Evolutionary conservation across 2,888 invertebrate genomes (phyloP).

Genomic region (Dorcus parallelipipedus): DNA sequence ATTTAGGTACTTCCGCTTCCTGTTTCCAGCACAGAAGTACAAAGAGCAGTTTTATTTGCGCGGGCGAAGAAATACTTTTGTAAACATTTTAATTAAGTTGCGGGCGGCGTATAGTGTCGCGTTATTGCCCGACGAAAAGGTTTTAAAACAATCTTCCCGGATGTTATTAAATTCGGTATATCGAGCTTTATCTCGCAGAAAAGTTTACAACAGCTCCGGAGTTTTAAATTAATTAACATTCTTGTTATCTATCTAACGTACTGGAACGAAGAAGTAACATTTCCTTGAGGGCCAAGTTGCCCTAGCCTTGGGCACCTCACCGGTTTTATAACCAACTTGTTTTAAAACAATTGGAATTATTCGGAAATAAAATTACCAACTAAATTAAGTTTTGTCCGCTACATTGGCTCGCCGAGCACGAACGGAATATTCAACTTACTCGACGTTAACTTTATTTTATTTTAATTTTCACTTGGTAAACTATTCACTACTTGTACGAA

Average conservation of each 20-base stretch:
- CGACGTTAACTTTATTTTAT: not conserved
- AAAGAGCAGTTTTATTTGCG: too few species aligned
- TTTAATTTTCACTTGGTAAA: not conserved
- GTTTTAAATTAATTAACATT: constrained; percentile 47
- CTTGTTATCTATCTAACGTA: constrained; percentile 43
- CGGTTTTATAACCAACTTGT: constrained; percentile 26
- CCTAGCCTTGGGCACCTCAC: constrained; percentile 22
- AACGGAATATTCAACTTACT: constrained; percentile 15
- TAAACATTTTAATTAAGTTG: too few species aligned
- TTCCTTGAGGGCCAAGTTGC: constrained; percentile 32
- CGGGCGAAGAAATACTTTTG: too few species aligned
- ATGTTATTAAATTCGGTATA: not conserved
- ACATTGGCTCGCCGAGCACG: constrained; percentile 18
- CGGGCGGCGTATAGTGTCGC: too few species aligned
- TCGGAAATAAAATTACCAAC: constrained; percentile 30
- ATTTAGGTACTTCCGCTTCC: too few species aligned
- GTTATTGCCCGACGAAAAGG: too few species aligned
- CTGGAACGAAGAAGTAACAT: constrained; percentile 41
- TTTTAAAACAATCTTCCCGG: too few species aligned
- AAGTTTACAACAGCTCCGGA: constrained; percentile 38
- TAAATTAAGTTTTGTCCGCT: constrained; percentile 26
- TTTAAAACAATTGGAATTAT: constrained; percentile 33
- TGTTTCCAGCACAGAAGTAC: too few species aligned
- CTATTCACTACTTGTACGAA: too few species aligned
- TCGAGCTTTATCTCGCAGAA: constrained; percentile 25